phyloP scores from a whole-genome alignment of 1,140 invertebrate genomes.

The Drosophila subobscura region DNA sequence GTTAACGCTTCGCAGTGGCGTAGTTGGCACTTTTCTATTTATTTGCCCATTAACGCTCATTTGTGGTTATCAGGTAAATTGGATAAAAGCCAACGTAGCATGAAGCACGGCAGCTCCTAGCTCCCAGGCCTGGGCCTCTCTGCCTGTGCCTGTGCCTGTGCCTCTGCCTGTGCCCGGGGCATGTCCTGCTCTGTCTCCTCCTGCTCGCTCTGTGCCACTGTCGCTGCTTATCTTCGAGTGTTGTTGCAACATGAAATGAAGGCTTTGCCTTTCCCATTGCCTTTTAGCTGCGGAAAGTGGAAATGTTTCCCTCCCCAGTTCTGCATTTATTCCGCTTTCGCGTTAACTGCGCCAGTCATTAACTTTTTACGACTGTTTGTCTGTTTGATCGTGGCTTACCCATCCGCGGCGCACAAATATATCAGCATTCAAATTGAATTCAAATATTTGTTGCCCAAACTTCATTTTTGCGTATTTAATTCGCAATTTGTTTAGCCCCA shows the following conservation, averaged over 20 bases:
- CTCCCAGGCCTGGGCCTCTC: not conserved
- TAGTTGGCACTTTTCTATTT: slow-evolving; percentile 82
- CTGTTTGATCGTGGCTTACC: slow-evolving; percentile 17
- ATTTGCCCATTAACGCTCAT: slow-evolving; percentile 81
- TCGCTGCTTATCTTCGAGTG: slow-evolving; percentile 67
- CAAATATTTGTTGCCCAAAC: slow-evolving; percentile 62
- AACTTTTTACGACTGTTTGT: slow-evolving; percentile 63
- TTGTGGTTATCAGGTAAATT: slow-evolving; percentile 82
- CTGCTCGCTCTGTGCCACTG: slow-evolving; percentile 15
- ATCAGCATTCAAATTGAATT: slow-evolving; percentile 61
- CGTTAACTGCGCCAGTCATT: slow-evolving; percentile 69
- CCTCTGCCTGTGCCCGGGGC: slow-evolving; percentile 17
- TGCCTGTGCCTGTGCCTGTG: slow-evolving; percentile 26
- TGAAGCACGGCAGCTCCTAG: slow-evolving; percentile 53
- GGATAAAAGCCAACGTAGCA: slow-evolving; percentile 82
- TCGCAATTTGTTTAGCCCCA: slow-evolving; percentile 65
- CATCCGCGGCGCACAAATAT: slow-evolving; percentile 25
- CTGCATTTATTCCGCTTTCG: slow-evolving; percentile 44
- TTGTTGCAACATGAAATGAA: slow-evolving; percentile 72
- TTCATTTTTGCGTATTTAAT: slow-evolving; percentile 28
- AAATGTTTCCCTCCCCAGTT: slow-evolving; percentile 21
- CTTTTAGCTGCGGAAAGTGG: slow-evolving; percentile 10
- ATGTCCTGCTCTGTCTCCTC: slow-evolving; percentile 3
- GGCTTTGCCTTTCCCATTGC: slow-evolving; percentile 35
- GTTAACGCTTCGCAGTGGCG: slow-evolving; percentile 72